phyloP scores from a whole-genome alignment of 2,113 vertebrate genomes.

The Paradisaea rubra region DNA sequence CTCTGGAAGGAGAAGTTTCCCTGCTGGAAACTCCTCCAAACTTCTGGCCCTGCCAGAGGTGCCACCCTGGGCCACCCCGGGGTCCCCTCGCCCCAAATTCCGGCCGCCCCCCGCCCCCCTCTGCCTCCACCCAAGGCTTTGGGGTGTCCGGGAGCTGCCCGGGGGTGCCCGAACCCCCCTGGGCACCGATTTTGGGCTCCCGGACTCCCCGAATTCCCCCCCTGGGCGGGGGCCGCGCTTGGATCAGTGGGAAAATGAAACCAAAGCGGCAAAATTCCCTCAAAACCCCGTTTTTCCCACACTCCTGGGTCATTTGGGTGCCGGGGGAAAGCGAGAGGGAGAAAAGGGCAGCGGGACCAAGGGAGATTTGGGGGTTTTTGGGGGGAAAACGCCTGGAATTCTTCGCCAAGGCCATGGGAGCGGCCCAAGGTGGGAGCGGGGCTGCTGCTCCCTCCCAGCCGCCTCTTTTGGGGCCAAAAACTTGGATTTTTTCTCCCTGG shows the following conservation, averaged over 20 bases:
- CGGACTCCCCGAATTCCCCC: no score
- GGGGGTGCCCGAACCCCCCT: no score
- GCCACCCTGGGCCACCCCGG: background rate
- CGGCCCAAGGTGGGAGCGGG: background rate
- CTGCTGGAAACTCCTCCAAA: background rate
- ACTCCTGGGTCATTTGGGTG: fast-evolving
- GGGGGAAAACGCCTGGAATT: background rate
- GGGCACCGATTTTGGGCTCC: background rate
- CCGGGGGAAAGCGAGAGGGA: no score
- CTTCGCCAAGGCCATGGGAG: background rate
- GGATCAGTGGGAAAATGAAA: background rate
- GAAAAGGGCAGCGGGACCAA: background rate
- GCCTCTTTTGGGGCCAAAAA: background rate
- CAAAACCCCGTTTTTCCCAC: background rate
- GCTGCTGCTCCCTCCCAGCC: no score
- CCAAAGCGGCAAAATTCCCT: background rate
- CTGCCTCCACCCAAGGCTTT: fast-evolving
- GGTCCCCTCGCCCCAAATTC: background rate
- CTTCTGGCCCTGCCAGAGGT: background rate
- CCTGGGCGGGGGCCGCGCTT: no score
- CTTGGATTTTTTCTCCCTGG: constrained; percentile 27
- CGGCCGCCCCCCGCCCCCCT: no score
- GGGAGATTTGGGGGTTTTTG: background rate
- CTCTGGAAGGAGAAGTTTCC: background rate
- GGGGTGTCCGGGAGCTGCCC: no score